Base-by-base conservation (phyloP, 2,113 vertebrate genomes). In the Heterochromis multidens region DNA sequence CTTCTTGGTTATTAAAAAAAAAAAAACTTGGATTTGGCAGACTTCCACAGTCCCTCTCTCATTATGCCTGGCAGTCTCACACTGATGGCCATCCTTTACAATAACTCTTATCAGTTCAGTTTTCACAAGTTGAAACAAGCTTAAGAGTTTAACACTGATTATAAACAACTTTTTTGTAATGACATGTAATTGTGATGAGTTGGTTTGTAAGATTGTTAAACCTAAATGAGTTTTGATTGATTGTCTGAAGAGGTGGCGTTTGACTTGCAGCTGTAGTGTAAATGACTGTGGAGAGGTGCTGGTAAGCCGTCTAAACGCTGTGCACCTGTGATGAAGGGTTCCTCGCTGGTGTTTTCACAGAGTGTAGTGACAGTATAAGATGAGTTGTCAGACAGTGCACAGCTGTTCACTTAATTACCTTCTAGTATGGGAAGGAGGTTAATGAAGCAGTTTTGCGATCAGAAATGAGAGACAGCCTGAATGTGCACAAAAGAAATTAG, bases 341-440 rank as follows among this genome's bases (percentile, higher is more conserved):
- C 72, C 88, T 89, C 25, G 40, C 88, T n/a, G 84, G 83, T 89
- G 19, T 90, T 88, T 82, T 81, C 23, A 35, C 74, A 14, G 78
- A 89, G 82, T 76, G 56, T 59, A 63, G 85, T 84, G 77, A 77
- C 79, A 29, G 88, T 74, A 54, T 74, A 83, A 83, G 90, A 94
- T 3, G 90, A 87, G 80, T 91, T 89, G 84, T 92, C 91, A 95
- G 94, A 94, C 94, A 89, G 86, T 77, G 77, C 92, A 93, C 96
- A 96, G 94, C 95, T 95, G 95, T 93, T 95, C 89, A 87, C 93
- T 93, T 95, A 94, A 96, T 96, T 95, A 90, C 93, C 90, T 92
- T 84, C 88, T 89, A 89, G 92, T 90, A 94, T 84, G 84, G 83
- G 86, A 93, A 91, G 89, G 90, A 91, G 93, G 93, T 95, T 96